Evolutionary conservation across 2,888 invertebrate genomes (phyloP), one percentile per base, ranked within the genome.

Genomic region (Eilema depressum): DNA sequence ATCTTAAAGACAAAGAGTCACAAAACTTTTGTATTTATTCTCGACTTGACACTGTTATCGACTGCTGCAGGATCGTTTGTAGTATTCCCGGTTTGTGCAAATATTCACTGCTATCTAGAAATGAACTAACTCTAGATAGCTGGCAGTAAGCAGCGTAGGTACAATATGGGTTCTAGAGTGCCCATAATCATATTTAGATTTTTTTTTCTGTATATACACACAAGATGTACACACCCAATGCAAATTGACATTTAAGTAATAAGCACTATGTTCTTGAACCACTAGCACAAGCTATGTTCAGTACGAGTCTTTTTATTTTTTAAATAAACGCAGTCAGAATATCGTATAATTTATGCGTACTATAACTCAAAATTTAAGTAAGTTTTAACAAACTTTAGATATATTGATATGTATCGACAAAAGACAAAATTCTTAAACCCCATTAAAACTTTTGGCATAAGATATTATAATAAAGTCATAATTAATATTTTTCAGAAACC

Each of bases 401-500:
- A 37, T 37, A 47, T 47, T 20, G 10, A n/a, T 20, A 47, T 17
- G 17, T 41, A 41, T 47, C 0, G 5, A n/a, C 10, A 23, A 33
- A 33, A 33, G 14, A 12, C 4, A 12, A 41, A 41, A 25, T 26
- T 41, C 3, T 20, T 17, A 63, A 37, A 25, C 20, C 4, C 26
- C 11, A 26, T 41, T 20, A n/a, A 17, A 20, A 47, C 7, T 30
- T 56, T 20, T 30, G 0, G 23, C 20, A 65, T 53, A 23, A 30
- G 11, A 4, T 33, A 17, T 33, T 26, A 63, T 47, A 63, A 47
- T 61, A 53, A 57, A 30, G 56, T 25, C 33, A 33, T 62, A 59
- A 70, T 59, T 70, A 70, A 70, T 59, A 70, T 66, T 70, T 66
- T 63, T 41, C 30, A 25, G 12, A 57, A 61, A 66, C 3, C 12